These are phyloP conservation scores for Syngnathus rostellatus DNA, from an alignment of 2,797 vertebrate species.

Conservation along the genomic window DNA sequence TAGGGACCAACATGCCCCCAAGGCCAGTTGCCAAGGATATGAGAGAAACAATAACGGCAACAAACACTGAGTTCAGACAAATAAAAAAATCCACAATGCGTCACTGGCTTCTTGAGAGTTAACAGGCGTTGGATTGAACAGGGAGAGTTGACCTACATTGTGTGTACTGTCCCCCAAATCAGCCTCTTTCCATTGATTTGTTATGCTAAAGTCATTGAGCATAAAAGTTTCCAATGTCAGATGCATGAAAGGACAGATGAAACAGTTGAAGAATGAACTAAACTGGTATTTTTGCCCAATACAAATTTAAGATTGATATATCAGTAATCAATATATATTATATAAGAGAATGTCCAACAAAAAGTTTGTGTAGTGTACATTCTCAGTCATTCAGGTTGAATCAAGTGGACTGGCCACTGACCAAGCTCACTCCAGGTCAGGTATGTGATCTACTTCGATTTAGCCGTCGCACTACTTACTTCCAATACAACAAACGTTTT, in stretches of 20 bases:
- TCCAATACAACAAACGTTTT: background rate
- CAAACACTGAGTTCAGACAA: constrained; percentile 35
- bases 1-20: constrained; percentile 29
- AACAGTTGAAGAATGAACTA: background rate
- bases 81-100: constrained; percentile 16
- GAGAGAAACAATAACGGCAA: constrained; percentile 28
- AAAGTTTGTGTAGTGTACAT: too few relatives aligned
- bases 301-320: background rate
- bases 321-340: background rate
- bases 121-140: background rate
- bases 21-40: constrained; percentile 46
- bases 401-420: background rate
- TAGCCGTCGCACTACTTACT: background rate
- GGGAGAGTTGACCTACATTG: background rate
- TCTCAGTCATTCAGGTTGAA: too few relatives aligned
- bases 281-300: background rate
- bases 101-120: constrained; percentile 5
- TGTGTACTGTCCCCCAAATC: background rate
- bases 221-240: background rate
- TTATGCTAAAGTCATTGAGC: background rate
- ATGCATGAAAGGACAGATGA: background rate
- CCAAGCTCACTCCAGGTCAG: background rate
- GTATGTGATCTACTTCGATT: background rate
- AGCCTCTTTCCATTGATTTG: background rate
- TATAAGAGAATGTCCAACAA: too few relatives aligned